Base-by-base conservation (phyloP, 1,140 invertebrate genomes). In the Trachymyrmex septentrionalis region DNA sequence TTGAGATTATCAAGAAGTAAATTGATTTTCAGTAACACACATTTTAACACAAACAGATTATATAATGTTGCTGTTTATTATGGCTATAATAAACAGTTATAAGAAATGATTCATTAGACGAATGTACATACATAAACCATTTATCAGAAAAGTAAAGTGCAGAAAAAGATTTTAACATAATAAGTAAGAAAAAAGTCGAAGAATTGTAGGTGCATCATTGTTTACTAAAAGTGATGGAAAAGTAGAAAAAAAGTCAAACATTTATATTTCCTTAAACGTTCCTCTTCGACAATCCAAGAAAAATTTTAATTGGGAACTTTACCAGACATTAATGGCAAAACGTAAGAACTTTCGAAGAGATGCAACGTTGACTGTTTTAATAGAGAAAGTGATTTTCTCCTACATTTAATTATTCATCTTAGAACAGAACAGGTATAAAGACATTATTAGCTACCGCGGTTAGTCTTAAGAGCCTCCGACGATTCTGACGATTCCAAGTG, bases 301-400 rank as follows among this genome's bases (percentile, higher is more conserved):
- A 63, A 55, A 55, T 12, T 44, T 12, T 12, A 44, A 10, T 44
- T 44, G 53, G 1, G 19, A 57, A 81, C 21, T 19, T 24, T 38
- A 69, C 44, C 21, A 57, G 16, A 81, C 57, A 61, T 55, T 53
- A 67, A 67, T 16, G 30, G 24, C 53, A 44, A n/a, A n/a, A 55
- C 14, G 14, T 10, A 34, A 34, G 14, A 19, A 24, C 19, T 69
- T 55, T 69, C 48, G 16, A 53, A 30, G 9, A 53, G 24, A 66
- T 21, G 61, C 44, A 76, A 61, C 14, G n/a, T n/a, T n/a, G 57
- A 66, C 24, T 34, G 30, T 24, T 53, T 80, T 30, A 67, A 67
- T n/a, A 34, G 77, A 57, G 50, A 81, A 81, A 81, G 77, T 69
- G 21, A 71, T 81, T 81, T 81, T 80, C 64, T 81, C 64, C 48